Evolutionary conservation across 2,797 vertebrate genomes (phyloP), one percentile per base, ranked within the genome.

Genomic region (Lepus oiostolus): DNA sequence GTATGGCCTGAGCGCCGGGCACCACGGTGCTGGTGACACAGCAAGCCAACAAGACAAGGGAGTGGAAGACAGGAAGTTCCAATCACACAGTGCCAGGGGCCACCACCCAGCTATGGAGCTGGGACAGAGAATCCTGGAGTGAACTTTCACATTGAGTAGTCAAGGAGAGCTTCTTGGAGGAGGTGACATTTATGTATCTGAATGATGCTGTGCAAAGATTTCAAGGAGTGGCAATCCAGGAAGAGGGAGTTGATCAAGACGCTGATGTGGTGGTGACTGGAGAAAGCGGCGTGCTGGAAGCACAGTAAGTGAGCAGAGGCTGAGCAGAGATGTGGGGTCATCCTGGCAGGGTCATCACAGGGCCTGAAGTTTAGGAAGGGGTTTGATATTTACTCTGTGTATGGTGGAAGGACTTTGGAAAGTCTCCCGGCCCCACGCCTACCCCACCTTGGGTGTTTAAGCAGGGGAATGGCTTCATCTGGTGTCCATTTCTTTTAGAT

Each of bases 1-100:
- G 0, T 32, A 8, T 0, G 0, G 32, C 28, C 54, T 4, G 26
- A 72, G 63, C 19, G 32, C 54, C 24, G 63, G 22, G 52, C 11
- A 32, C 67, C 3, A 5, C 10, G 16, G 38, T 0, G 0, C 60
- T 47, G 14, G 35, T 13, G 47, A 87, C 12, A 38, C 35, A 63
- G 52, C 26, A 17, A 16, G 54, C 54, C 50, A 28, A 19, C 13
- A 77, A 83, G 26, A 24, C 14, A 32, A 24, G 17, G 2, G 5
- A 67, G 19, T 17, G 1, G 21, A 58, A 16, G 54, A 58, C 54
- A 1, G 21, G 54, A 16, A 58, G 54, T 6, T 58, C 14, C 14
- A 58, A 58, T 58, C 54, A 58, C 17, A 58, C 54, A 5, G 54
- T 58, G 54, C 54, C 54, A 12, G 54, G 54, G 17, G 54, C 54